Evolutionary conservation across 2,797 vertebrate genomes (phyloP).

Genomic region (Toxotes lorentzi): DNA sequence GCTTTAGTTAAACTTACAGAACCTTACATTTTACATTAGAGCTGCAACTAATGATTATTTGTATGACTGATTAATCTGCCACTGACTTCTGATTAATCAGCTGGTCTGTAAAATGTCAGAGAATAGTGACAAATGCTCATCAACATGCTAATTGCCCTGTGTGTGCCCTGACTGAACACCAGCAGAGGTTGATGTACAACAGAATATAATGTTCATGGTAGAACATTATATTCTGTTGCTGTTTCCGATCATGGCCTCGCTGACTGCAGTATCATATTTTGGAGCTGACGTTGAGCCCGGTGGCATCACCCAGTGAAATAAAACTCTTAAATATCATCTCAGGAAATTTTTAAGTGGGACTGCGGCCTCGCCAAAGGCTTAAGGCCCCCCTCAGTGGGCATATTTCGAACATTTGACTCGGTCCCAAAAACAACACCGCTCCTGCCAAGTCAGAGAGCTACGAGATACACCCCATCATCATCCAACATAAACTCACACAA

Average conservation of each 20-base stretch:
- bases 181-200: neutral
- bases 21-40: neutral
- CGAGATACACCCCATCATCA: slow-evolving; percentile 63
- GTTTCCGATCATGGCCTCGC: slow-evolving; percentile 15
- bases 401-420: slow-evolving; percentile 73
- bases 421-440: slow-evolving; percentile 73
- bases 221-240: neutral
- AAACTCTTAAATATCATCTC: slow-evolving; percentile 49
- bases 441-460: slow-evolving; percentile 72
- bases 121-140: neutral
- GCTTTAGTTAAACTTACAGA: neutral
- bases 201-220: neutral
- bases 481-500: slow-evolving; percentile 76
- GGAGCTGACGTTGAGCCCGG: neutral
- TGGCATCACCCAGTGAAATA: slow-evolving; percentile 36
- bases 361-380: slow-evolving; percentile 60
- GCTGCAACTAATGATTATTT: neutral
- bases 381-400: slow-evolving; percentile 54
- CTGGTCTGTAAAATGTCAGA: neutral
- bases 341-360: slow-evolving; percentile 64
- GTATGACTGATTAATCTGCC: neutral
- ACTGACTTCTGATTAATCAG: too few species aligned
- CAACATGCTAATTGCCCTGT: neutral
- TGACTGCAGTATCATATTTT: neutral
- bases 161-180: neutral